Base-by-base conservation (phyloP, 2,888 invertebrate genomes). In the Tiliacea aurago region DNA sequence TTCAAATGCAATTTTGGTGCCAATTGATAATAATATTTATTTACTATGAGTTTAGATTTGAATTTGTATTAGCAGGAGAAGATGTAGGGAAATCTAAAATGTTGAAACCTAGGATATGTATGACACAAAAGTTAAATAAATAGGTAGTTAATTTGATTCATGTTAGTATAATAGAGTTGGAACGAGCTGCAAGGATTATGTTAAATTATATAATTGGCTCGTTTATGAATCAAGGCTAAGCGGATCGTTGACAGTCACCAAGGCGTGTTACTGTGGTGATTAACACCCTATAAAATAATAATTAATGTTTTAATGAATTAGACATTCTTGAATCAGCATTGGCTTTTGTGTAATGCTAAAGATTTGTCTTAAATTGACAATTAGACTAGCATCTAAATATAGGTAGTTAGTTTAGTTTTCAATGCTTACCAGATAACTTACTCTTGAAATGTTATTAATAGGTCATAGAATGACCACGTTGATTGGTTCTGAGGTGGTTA, bases 71-170 rank as follows among this genome's bases (percentile, higher is more conserved):
- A 69, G 5, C 20, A 51, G 28, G 0, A 33, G n/a, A 55, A 47
- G 41, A 43, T 51, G n/a, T 64, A 65, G 37, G 45, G 53, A 72
- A 63, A 67, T 61, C 59, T 70, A n/a, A 81, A 71, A 73, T 68
- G 73, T 81, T 81, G 68, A 66, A 74, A 70, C 64, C 76, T 83
- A 83, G 73, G 55, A 41, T 71, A 71, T 61, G 82, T 80, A 65
- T 80, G 75, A 70, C 70, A 81, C 61, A 83, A 68, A 67, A 80
- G 69, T 58, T 56, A 72, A 55, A 68, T 81, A 62, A 68, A 80
- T 81, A 74, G 59, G 66, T 64, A 58, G 70, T 65, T 74, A 61
- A 73, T 84, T 74, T 80, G 81, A 74, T 74, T 84, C 81, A 68
- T 84, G 75, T 78, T 79, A 47, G 55, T 61, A 53, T 83, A 79